Conservation (phyloP, 2,113 vertebrate genomes). For the Lipophrys pholis region DNA sequence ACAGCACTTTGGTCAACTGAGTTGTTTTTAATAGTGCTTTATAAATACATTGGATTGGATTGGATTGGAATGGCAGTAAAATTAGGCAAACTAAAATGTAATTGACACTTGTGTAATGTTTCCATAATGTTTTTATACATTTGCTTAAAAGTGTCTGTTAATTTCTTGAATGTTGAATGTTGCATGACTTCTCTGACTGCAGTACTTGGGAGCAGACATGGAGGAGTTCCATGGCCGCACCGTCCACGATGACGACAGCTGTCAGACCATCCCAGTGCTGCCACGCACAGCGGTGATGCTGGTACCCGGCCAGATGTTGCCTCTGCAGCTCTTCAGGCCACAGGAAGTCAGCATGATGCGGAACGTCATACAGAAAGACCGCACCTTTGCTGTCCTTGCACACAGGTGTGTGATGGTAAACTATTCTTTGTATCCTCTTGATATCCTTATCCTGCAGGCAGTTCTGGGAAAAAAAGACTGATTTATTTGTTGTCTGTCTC, state of each 20-base stretch:
- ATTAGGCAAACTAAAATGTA: not conserved
- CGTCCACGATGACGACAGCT: slow-evolving; percentile 95
- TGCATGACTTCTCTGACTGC: slow-evolving; percentile 10
- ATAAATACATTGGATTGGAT: too few relatives aligned
- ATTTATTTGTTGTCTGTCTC: too few relatives aligned
- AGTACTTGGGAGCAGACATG: slow-evolving; percentile 98
- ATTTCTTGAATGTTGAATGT: not conserved
- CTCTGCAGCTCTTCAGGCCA: slow-evolving; percentile 93
- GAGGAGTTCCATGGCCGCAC: slow-evolving; percentile 98
- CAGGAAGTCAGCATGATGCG: slow-evolving; percentile 99
- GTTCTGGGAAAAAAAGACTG: too few relatives aligned
- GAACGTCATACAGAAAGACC: slow-evolving; percentile 92
- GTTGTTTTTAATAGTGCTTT: too few relatives aligned
- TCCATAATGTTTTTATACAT: too few relatives aligned
- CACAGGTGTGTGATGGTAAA: slow-evolving; percentile 88
- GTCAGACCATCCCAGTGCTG: slow-evolving; percentile 93
- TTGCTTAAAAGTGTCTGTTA: not conserved
- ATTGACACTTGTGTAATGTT: not conserved
- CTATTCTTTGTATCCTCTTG: too few relatives aligned
- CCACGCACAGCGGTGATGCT: slow-evolving; percentile 92
- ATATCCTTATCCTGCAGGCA: too few relatives aligned
- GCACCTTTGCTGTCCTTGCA: slow-evolving; percentile 97
- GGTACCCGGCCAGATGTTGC: slow-evolving; percentile 95
- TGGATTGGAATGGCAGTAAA: too few relatives aligned
- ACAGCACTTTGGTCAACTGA: too few relatives aligned